Evolutionary conservation across 2,797 vertebrate species (phyloP).

Genomic region (Margarornis squamiger): DNA sequence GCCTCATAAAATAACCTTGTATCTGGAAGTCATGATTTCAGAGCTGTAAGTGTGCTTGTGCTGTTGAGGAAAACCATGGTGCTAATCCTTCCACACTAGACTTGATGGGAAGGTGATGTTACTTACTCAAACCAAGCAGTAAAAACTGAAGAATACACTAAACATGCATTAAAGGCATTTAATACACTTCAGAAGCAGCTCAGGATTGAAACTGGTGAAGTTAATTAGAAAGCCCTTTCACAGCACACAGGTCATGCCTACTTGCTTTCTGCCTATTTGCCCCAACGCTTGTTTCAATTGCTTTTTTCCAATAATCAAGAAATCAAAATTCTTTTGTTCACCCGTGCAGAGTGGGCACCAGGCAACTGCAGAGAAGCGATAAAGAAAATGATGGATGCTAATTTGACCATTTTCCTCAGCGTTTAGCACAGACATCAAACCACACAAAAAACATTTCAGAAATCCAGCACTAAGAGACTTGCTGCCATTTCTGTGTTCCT

Average conservation of each 20-base stretch:
- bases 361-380: slow-evolving; percentile 28
- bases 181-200: not conserved
- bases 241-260: not conserved
- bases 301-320: slow-evolving; percentile 35
- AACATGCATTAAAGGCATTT: not conserved
- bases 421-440: not conserved
- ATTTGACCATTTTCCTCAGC: slow-evolving; percentile 16
- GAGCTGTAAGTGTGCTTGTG: not conserved
- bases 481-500: not conserved
- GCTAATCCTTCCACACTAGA: slow-evolving; percentile 10
- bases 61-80: not conserved
- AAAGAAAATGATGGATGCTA: slow-evolving; percentile 56
- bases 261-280: slow-evolving; percentile 1
- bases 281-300: slow-evolving; percentile 1
- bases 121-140: not conserved
- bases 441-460: slow-evolving; percentile 12
- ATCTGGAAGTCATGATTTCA: not conserved
- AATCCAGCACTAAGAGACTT: not conserved
- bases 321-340: slow-evolving; percentile 57
- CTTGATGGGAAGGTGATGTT: not conserved
- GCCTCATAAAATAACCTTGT: not conserved
- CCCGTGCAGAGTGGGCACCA: not conserved
- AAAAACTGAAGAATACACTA: not conserved
- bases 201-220: not conserved
- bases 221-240: slow-evolving; percentile 35